Evolutionary conservation across 2,797 vertebrate genomes (phyloP).

Genomic region (Mastacembelus armatus): DNA sequence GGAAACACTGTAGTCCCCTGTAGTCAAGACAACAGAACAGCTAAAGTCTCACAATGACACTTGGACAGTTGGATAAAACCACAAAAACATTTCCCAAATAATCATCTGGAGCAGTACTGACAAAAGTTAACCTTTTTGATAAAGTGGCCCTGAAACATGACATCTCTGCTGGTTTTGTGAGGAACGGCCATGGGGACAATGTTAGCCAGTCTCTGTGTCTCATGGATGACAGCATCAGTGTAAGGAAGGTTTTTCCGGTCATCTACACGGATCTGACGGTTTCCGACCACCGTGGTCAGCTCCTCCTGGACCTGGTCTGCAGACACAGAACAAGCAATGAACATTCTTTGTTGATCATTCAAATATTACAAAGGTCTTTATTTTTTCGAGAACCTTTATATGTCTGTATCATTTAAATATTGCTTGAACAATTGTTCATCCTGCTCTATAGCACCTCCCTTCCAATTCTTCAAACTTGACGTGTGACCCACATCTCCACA

Average conservation of each 20-base stretch:
- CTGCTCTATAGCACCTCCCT: too few relatives aligned
- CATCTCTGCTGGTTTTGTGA: constrained; percentile 68
- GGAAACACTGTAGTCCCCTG: constrained; percentile 76
- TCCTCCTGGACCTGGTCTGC: constrained; percentile 74
- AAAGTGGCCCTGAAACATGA: constrained; percentile 74
- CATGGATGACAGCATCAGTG: constrained; percentile 76
- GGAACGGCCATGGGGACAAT: constrained; percentile 57
- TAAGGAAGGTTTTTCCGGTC: constrained; percentile 74
- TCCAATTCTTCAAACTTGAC: too few relatives aligned
- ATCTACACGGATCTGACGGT: constrained; percentile 42
- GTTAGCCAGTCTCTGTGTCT: constrained; percentile 70
- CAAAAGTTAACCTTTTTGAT: constrained; percentile 69
- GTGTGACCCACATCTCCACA: too few relatives aligned
- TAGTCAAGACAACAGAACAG: too few relatives aligned
- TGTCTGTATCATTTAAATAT: too few relatives aligned
- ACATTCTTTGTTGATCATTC: not conserved
- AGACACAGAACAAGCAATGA: not conserved
- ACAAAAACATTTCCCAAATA: too few relatives aligned
- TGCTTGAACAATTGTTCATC: too few relatives aligned
- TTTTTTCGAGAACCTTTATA: too few relatives aligned
- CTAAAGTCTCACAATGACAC: too few relatives aligned
- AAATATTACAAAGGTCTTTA: too few relatives aligned
- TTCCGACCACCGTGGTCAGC: constrained; percentile 63
- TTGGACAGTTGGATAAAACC: too few relatives aligned
- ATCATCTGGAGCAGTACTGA: too few relatives aligned